phyloP scores from a whole-genome alignment of 2,888 invertebrate species.

The Spatulosminthurus flaviceps region DNA sequence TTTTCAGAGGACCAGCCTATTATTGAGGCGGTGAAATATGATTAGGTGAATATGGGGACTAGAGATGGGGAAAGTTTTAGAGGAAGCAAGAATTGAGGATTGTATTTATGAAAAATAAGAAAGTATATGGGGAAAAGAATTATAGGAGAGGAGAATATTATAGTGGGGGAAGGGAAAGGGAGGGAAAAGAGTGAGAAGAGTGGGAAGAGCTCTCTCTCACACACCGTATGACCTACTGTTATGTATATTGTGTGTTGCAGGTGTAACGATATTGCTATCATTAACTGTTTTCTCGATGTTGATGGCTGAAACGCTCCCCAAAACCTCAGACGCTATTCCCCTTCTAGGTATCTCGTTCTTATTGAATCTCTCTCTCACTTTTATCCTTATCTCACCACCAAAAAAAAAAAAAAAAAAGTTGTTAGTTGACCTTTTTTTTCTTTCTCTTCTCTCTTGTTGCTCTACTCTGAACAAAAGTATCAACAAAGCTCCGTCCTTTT shows the following conservation, averaged over 20 bases:
- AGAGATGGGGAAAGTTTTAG: too few relatives aligned
- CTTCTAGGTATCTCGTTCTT: slow-evolving; percentile 80
- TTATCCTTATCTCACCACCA: not conserved
- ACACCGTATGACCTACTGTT: slow-evolving; percentile 35
- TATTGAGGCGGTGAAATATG: too few relatives aligned
- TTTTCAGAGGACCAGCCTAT: too few relatives aligned
- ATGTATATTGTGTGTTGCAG: slow-evolving; percentile 68
- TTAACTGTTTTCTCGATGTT: slow-evolving; percentile 99
- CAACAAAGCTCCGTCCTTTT: slow-evolving; percentile 4
- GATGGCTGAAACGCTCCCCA: slow-evolving; percentile 99
- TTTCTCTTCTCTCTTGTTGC: slow-evolving; percentile 18
- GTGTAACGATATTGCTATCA: slow-evolving; percentile 98
- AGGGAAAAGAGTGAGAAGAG: not conserved
- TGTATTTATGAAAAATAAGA: too few relatives aligned
- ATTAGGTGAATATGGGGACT: too few relatives aligned
- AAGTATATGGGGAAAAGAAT: too few relatives aligned
- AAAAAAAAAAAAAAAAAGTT: slow-evolving; percentile 16
- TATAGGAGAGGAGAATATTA: not conserved
- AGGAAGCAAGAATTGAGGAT: too few relatives aligned
- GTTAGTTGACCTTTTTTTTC: not conserved
- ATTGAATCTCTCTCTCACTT: slow-evolving; percentile 23
- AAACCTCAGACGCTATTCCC: slow-evolving; percentile 99
- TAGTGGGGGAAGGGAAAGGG: not conserved
- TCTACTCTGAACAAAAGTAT: not conserved
- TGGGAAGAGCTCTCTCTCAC: not conserved